A percentile compares a stretch with the other conserved stretches of the same genome.
These are phyloP conservation scores for Acholoe squamosa DNA, from an alignment of 2,888 invertebrate species.

Conservation along the genomic window DNA sequence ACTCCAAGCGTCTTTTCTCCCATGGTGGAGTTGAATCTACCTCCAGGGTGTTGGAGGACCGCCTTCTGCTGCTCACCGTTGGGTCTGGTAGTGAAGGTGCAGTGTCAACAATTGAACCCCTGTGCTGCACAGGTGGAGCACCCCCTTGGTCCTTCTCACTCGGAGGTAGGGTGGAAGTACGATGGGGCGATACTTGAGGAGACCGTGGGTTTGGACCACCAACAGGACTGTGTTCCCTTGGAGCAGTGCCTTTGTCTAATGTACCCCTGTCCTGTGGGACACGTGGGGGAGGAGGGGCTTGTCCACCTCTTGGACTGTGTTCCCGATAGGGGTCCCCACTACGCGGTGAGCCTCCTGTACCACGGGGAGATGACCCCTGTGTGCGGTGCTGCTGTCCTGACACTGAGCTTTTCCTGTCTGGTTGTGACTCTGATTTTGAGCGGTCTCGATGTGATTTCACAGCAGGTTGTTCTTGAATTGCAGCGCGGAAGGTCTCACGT, in stretches of 20 bases:
- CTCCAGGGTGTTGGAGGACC: slow-evolving; percentile 3
- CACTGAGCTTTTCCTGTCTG: neutral
- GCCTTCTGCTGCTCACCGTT: neutral
- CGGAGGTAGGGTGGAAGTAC: neutral
- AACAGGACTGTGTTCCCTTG: neutral
- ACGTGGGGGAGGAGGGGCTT: neutral
- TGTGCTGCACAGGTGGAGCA: neutral
- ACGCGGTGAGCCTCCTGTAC: neutral
- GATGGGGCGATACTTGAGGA: neutral
- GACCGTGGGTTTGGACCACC: neutral
- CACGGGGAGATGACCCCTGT: neutral
- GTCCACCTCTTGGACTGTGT: slow-evolving; percentile 32
- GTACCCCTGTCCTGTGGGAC: too few relatives aligned
- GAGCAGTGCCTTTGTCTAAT: too few relatives aligned
- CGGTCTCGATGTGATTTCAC: slow-evolving; percentile 18
- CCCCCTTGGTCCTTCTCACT: neutral
- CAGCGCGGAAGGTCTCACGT: neutral
- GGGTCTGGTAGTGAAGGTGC: neutral
- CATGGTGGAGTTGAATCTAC: slow-evolving; percentile 41
- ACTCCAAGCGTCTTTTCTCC: slow-evolving; percentile 26
- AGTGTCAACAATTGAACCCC: neutral
- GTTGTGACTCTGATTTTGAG: slow-evolving; percentile 34
- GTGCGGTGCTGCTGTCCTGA: neutral
- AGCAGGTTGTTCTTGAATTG: neutral
- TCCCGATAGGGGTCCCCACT: slow-evolving; percentile 31